Evolutionary conservation across 2,113 vertebrate genomes (phyloP), one percentile per base, ranked within the genome.

Genomic region (Scophthalmus maximus): DNA sequence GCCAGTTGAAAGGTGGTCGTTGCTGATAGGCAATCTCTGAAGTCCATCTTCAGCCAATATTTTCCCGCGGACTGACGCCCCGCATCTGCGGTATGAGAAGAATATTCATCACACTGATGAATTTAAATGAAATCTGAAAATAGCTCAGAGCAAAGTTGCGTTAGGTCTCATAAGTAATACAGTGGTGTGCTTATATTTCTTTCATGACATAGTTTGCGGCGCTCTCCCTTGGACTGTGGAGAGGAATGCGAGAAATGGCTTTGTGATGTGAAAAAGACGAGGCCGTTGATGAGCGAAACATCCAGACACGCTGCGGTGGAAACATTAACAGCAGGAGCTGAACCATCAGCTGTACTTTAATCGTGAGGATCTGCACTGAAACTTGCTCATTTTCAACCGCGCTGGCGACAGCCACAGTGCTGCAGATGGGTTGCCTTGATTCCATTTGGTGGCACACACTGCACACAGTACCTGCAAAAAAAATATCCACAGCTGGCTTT

Each of bases 121-220:
- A 88, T 89, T 78, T 73, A 86, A 84, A 89, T 86, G 57, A 68
- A 88, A 85, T 74, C 84, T 79, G 86, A 84, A 91, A 93, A 91
- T 89, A 88, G 91, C 88, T 87, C 52, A 47, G 78, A 79, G 89
- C 86, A 85, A 86, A 90, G 85, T 90, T 90, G 73, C 64, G 58
- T 82, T 75, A 69, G 68, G 83, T 78, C 89, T 89, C 86, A 89
- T 91, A 89, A 90, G 90, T 92, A 91, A 92, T 89, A 86, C 85
- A 89, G 76, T 49, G 72, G 63, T 52, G 82, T 59, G 76, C 84
- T 89, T 87, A 88, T 92, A 88, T 91, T 91, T 93, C 78, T 90
- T 92, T 92, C 72, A 91, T 90, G 87, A 83, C 85, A 73, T 70
- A 85, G 79, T 88, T 90, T 78, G 81, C 62, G 25, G 3, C 9